phyloP scores from a whole-genome alignment of 2,113 vertebrate genomes.

The Oostethus manadensis region DNA sequence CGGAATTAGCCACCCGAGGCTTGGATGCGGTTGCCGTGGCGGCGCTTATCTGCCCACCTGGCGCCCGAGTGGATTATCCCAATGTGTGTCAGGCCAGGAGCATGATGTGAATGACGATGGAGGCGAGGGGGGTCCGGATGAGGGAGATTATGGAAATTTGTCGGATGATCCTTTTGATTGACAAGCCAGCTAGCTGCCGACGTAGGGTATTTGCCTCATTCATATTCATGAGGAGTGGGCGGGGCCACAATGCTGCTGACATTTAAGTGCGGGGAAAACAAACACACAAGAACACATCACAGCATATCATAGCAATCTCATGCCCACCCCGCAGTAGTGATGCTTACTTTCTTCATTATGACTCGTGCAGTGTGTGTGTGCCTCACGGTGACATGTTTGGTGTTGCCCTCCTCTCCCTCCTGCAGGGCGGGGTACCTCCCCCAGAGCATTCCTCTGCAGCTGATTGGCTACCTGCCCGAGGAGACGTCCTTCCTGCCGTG shows the following conservation, averaged over 20 bases:
- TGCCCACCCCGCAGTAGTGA: no score
- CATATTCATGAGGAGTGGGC: conserved; percentile 41
- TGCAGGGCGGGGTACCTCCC: conserved; percentile 93
- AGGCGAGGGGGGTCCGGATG: conserved; percentile 21
- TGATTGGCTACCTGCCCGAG: conserved; percentile 88
- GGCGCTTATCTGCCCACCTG: conserved; percentile 8
- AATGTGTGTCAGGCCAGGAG: conserved; percentile 42
- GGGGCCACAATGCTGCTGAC: conserved; percentile 21
- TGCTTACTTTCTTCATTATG: no score
- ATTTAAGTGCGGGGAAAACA: conserved; percentile 8
- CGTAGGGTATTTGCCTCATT: conserved; percentile 11
- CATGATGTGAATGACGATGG: conserved; percentile 49
- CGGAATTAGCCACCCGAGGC: neutral
- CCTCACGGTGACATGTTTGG: neutral
- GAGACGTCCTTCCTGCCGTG: conserved; percentile 96
- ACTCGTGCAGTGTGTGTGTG: neutral
- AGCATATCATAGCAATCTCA: no score
- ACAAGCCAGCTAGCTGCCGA: neutral
- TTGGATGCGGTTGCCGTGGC: conserved; percentile 35
- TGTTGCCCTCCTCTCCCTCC: neutral
- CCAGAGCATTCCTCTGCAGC: conserved; percentile 89
- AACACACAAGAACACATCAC: no score
- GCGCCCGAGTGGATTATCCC: conserved; percentile 48
- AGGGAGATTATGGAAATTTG: conserved; percentile 61
- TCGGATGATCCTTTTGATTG: neutral